Evolutionary conservation across 1,140 invertebrate species (phyloP).

Genomic region (Cephus cinctus): DNA sequence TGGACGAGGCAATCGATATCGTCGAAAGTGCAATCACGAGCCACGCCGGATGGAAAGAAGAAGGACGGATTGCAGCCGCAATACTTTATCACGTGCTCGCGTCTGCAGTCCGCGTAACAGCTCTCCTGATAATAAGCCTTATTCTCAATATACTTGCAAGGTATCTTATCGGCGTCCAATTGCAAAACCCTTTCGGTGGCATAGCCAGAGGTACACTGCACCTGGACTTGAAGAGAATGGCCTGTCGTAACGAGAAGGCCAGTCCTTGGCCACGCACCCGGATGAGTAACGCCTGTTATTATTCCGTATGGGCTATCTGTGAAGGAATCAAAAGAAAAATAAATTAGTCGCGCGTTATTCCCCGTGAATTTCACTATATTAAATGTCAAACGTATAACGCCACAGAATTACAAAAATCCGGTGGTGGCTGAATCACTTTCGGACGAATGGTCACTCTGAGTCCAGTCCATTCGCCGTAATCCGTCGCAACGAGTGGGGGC

Average conservation of each 20-base stretch:
- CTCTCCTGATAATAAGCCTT: conserved; percentile 21
- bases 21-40: conserved; percentile 16
- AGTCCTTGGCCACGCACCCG: conserved; percentile 20
- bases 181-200: conserved; percentile 14
- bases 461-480: too few relatives aligned
- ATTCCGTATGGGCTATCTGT: conserved; percentile 2
- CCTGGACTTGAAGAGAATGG: conserved; percentile 13
- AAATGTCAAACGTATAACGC: too few relatives aligned
- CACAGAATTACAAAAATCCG: too few relatives aligned
- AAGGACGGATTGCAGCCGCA: conserved; percentile 33
- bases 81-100: conserved; percentile 16
- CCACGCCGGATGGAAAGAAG: conserved; percentile 21
- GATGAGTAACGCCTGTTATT: conserved; percentile 23
- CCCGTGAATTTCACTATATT: not conserved
- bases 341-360: too few relatives aligned
- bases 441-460: too few relatives aligned
- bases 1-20: conserved; percentile 25
- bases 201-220: conserved; percentile 20
- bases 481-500: too few relatives aligned
- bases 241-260: conserved; percentile 18
- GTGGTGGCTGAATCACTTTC: conserved; percentile 28
- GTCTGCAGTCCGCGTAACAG: conserved; percentile 26
- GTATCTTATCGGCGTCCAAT: conserved; percentile 10
- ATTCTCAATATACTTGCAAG: conserved; percentile 17
- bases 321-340: too few relatives aligned